These are phyloP conservation scores for Hesperia comma DNA, from an alignment of 2,888 invertebrate genomes.

Conservation along the genomic window DNA sequence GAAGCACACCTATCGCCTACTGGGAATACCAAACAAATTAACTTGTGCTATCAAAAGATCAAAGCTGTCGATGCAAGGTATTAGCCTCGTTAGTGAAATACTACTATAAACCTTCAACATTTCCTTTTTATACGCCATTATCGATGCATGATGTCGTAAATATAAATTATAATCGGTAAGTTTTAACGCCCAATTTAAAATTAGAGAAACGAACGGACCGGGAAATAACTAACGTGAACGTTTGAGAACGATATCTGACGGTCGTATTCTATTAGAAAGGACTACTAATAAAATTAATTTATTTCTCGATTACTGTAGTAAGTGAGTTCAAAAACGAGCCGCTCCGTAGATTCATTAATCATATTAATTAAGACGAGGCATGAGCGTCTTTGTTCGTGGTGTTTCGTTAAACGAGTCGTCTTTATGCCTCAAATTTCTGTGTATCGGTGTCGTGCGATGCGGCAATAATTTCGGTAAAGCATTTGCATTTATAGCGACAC, in stretches of 20 bases:
- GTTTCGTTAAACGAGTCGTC: constrained; percentile 65
- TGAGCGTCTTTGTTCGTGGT: constrained; percentile 77
- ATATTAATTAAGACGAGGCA: constrained; percentile 82
- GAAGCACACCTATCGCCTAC: too few relatives aligned
- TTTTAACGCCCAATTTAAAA: constrained; percentile 79
- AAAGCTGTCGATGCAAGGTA: constrained; percentile 41
- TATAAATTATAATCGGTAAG: constrained; percentile 78
- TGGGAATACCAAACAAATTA: constrained; percentile 5
- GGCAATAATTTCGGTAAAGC: constrained; percentile 53
- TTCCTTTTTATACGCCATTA: constrained; percentile 66
- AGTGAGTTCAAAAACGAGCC: constrained; percentile 77
- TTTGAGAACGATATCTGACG: constrained; percentile 59
- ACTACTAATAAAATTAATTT: constrained; percentile 82
- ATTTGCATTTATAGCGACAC: constrained; percentile 41
- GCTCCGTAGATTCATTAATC: constrained; percentile 76
- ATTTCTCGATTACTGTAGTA: constrained; percentile 81
- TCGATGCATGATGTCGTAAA: constrained; percentile 73
- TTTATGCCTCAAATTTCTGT: constrained; percentile 61
- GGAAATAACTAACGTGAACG: constrained; percentile 56
- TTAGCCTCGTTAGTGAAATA: constrained; percentile 69
- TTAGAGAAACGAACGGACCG: constrained; percentile 73
- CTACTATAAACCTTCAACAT: constrained; percentile 63
- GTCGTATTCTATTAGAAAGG: constrained; percentile 77
- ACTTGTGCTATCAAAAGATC: constrained; percentile 15
- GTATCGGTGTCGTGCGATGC: constrained; percentile 57